Percentiles rank a stretch among this genome's conserved stretches.
These are phyloP conservation scores for Patiria pectinifera DNA, from an alignment of 53 echinoderm and acorn worm species.

Conservation along the genomic window DNA sequence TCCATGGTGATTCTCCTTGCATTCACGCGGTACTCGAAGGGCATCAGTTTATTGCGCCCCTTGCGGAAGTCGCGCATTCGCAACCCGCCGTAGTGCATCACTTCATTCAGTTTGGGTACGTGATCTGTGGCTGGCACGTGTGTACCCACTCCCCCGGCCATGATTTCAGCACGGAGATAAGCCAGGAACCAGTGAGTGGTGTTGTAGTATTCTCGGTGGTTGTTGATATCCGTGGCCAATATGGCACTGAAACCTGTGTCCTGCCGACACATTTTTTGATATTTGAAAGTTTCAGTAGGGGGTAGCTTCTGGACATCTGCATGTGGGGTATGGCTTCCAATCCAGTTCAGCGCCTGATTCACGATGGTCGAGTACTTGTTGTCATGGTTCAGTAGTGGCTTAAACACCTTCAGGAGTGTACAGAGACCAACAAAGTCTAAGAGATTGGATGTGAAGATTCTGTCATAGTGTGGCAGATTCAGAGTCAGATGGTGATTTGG, in stretches of 20 bases:
- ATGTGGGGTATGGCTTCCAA: background rate
- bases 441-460: slow-evolving; percentile 63
- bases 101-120: slow-evolving; percentile 33
- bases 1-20: slow-evolving; percentile 35
- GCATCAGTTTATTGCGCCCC: slow-evolving; percentile 61
- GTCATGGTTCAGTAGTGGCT: slow-evolving; percentile 31
- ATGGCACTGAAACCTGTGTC: background rate
- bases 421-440: slow-evolving; percentile 44
- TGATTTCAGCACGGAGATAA: slow-evolving; percentile 38
- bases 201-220: slow-evolving; percentile 44
- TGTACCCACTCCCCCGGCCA: slow-evolving; percentile 42
- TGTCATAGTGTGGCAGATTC: slow-evolving; percentile 37
- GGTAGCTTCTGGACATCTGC: slow-evolving; percentile 2
- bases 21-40: background rate
- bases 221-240: background rate
- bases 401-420: background rate
- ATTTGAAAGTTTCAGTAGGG: background rate
- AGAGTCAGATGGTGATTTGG: slow-evolving; percentile 16
- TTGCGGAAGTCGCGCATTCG: slow-evolving; percentile 71
- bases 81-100: slow-evolving; percentile 48
- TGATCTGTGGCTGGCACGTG: background rate
- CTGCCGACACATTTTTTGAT: background rate
- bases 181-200: slow-evolving; percentile 43
- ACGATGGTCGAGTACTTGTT: slow-evolving; percentile 48
- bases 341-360: slow-evolving; percentile 49